Base-by-base conservation (phyloP, 2,888 invertebrate genomes). In the Drosophila nigricruria region DNA sequence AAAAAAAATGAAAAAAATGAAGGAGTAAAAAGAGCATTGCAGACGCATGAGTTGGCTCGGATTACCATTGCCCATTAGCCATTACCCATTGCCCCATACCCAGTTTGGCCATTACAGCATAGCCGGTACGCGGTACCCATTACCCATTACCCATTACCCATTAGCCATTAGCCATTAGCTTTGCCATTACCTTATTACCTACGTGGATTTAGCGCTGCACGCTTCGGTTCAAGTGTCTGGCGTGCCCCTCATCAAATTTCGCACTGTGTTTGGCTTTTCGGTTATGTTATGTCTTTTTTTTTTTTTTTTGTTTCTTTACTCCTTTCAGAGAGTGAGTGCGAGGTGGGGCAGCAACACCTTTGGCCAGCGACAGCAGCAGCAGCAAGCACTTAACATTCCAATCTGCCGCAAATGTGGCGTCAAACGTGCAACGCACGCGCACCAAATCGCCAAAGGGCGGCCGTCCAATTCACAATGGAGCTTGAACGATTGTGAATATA, bases 391-490 rank as follows among this genome's bases (percentile, higher is more conserved):
- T 75, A 80, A 80, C 43, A 80, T 80, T 80, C 80, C 81, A 81
- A 65, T 56, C 64, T 54, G 63, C 65, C 68, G 59, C 68, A 70
- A 77, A 82, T 75, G 65, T 57, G 77, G 70, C 81, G 73, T 71
- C 78, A 80, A 82, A 80, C 71, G 70, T 66, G 76, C 66, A 62
- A 83, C 86, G 81, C 87, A 83, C 70, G 84, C 84, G 83, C 86
- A 86, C 66, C 75, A 78, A 85, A 82, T 78, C 57, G 67, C 73
- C 32, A 69, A 73, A 73, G 50, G 61, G 63, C 43, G 60, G 60
- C 34, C 49, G 18, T 25, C 18, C 50, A 8, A 62, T 68, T 53
- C 60, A 54, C 54, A 63, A 65, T 42, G 36, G 60, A 3, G 47
- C 27, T 10, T 1, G 5, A 10, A 32, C 45, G 45, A 57, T 52